Conservation (phyloP, 2,797 vertebrate species). For the Halcyon badia region DNA sequence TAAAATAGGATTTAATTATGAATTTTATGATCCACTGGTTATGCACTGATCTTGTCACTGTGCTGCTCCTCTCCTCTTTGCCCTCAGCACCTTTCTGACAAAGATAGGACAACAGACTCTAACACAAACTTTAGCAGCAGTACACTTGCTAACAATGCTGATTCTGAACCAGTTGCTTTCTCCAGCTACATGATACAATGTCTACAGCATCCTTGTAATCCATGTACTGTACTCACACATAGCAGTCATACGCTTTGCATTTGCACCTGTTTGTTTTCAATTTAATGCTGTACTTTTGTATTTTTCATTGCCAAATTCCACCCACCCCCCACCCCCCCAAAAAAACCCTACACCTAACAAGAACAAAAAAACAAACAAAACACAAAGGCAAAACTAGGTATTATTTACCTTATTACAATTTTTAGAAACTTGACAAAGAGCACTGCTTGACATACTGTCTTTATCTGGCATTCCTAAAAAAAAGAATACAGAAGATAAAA, state of each 20-base stretch:
- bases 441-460: constrained; percentile 89
- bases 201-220: background rate
- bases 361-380: background rate
- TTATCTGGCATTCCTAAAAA: constrained; percentile 92
- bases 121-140: background rate
- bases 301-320: background rate
- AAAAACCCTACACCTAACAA: too few species aligned
- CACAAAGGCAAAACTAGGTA: background rate
- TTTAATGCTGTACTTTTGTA: background rate
- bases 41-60: background rate
- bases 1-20: background rate
- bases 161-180: background rate
- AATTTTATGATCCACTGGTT: constrained; percentile 4
- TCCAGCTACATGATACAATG: background rate
- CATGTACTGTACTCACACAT: background rate
- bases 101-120: background rate
- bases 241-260: background rate
- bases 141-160: background rate
- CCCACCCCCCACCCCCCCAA: too few species aligned
- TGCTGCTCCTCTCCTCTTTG: background rate
- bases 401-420: constrained; percentile 90
- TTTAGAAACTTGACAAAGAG: constrained; percentile 87
- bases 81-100: background rate
- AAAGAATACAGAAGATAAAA: constrained; percentile 64
- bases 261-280: background rate